Evolutionary conservation across 2,797 vertebrate genomes (phyloP).

Genomic region (Mallotus villosus): DNA sequence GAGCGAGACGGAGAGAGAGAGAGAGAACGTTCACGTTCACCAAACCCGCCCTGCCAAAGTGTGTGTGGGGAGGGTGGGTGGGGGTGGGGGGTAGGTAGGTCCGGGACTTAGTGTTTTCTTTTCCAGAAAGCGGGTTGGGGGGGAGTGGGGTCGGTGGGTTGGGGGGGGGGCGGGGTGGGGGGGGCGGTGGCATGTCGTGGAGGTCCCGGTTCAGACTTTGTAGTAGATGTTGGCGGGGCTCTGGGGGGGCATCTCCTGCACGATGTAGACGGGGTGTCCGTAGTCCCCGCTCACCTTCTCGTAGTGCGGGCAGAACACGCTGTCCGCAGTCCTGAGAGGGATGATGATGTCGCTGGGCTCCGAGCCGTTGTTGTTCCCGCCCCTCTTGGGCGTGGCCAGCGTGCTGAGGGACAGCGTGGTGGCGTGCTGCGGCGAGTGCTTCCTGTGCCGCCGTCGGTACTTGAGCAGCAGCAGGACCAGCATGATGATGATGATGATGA

Average conservation of each 20-base stretch:
- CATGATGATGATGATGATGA: constrained; percentile 98
- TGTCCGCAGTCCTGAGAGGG: constrained; percentile 98
- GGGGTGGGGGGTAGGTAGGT: constrained; percentile 39
- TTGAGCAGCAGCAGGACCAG: constrained; percentile 95
- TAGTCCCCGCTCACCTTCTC: constrained; percentile 99
- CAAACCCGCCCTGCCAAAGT: background rate
- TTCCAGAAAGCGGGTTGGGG: background rate
- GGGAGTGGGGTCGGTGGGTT: background rate
- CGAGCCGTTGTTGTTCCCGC: constrained; percentile 92
- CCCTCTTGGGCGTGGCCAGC: constrained; percentile 91
- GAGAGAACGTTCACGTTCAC: background rate
- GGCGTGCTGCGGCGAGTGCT: constrained; percentile 94
- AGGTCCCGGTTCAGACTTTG: constrained; percentile 86
- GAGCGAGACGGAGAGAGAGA: background rate
- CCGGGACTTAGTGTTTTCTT: constrained; percentile 6
- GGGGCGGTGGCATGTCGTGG: background rate
- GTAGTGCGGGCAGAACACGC: constrained; percentile 98
- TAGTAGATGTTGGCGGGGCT: constrained; percentile 99
- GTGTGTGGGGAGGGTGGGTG: background rate
- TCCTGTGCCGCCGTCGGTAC: constrained; percentile 93
- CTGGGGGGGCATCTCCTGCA: constrained; percentile 99
- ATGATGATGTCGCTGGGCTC: constrained; percentile 99
- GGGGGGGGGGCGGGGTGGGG: background rate
- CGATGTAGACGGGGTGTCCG: constrained; percentile 98
- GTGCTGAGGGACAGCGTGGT: constrained; percentile 95